Base-by-base conservation (phyloP, 2,888 invertebrate genomes). In the Acronicta psi region DNA sequence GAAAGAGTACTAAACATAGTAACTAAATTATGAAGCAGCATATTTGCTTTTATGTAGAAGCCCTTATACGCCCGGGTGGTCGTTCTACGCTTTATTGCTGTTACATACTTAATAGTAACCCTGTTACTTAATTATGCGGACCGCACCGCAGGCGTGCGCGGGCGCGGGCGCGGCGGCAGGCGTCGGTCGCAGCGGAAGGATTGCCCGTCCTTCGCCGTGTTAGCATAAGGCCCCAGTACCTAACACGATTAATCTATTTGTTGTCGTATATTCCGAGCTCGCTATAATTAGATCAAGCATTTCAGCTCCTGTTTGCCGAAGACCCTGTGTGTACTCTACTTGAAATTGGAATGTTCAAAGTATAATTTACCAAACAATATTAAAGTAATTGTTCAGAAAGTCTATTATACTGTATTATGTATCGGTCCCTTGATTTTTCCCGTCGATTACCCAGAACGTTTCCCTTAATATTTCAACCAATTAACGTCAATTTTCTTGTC, bases 81-180 rank as follows among this genome's bases (percentile, higher is more conserved):
- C 78, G 84, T 85, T 84, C 76, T 77, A 66, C 80, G 82, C 84
- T 89, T 89, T 91, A 91, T 92, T 88, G 87, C 89, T 89, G 85
- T 87, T 91, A 90, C 90, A 92, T 91, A 88, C 89, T 90, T 92
- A 89, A 91, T 91, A 88, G 85, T 88, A 88, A 87, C 88, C 90
- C 90, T 89, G 83, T 90, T 91, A 89, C 86, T 92, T 92, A 92
- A 93, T 93, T 92, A 93, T 91, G 88, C 88, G 89, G 83, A 87
- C 84, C 86, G 86, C 82, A 82, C 86, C 81, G 77, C 83, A 81
- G 75, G 77, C 51, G 54, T 59, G 66, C 59, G 69, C 49, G 62
- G 45, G 47, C 38, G 23, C 81, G 77, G 73, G 79, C 78, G 77
- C 79, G 76, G 68, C 74, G 69, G n/a, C n/a, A n/a, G n/a, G n/a